These are phyloP conservation scores for Belonocnema kinseyi DNA, from an alignment of 1,140 invertebrate species.

Conservation along the genomic window DNA sequence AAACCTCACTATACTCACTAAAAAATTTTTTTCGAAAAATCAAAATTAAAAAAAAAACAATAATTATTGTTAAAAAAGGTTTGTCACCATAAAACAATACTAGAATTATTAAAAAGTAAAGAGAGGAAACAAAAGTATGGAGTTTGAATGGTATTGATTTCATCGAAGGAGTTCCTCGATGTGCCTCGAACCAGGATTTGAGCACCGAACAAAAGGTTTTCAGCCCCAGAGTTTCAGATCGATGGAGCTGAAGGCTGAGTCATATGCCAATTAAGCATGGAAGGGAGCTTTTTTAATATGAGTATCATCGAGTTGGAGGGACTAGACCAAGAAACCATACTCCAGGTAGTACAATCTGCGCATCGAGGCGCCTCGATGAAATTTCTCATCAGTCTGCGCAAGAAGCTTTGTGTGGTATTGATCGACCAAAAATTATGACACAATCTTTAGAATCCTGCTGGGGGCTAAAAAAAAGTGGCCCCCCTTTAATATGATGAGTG, in stretches of 20 bases:
- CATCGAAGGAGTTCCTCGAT: neutral
- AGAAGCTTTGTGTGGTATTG: conserved; percentile 73
- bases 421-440: conserved; percentile 72
- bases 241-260: conserved; percentile 64
- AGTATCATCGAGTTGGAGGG: conserved; percentile 44
- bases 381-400: conserved; percentile 68
- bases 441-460: conserved; percentile 59
- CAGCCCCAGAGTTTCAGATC: conserved; percentile 55
- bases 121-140: neutral
- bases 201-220: conserved; percentile 49
- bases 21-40: too few species aligned
- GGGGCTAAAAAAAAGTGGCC: conserved; percentile 45
- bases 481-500: conserved; percentile 49
- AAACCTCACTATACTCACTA: too few species aligned
- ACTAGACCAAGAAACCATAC: conserved; percentile 47
- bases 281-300: conserved; percentile 51
- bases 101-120: neutral
- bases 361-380: conserved; percentile 64
- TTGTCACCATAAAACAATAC: neutral
- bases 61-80: neutral
- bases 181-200: conserved; percentile 5
- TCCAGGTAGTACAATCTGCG: conserved; percentile 60
- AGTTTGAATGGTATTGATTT: conserved; percentile 17
- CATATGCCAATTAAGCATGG: conserved; percentile 65
- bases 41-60: too few species aligned